Evolutionary conservation across 35 echinoderm and acorn worm genomes (phyloP).

Genomic region (Heliocidaris tuberculata): DNA sequence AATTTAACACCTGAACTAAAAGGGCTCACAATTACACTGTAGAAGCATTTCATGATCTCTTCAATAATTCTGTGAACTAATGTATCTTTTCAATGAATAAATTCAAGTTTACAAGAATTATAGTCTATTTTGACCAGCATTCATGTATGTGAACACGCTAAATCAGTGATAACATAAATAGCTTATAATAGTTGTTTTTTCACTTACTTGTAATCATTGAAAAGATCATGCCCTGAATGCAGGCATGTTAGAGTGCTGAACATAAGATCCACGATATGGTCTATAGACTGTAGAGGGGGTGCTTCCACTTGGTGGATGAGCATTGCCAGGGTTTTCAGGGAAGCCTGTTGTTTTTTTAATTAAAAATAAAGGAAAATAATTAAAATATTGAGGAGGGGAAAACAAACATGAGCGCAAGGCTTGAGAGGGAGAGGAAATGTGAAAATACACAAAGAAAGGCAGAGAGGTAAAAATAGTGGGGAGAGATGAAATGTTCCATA

Average conservation of each 20-base stretch:
- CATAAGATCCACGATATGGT: conserved; percentile 40
- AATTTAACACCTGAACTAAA: no score
- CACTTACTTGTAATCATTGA: conserved; percentile 10
- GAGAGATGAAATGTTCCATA: no score
- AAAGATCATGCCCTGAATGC: conserved; percentile 36
- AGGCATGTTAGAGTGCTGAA: conserved; percentile 17
- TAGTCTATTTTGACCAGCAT: no score
- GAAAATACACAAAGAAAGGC: no score
- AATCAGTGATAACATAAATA: no score
- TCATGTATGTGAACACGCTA: no score
- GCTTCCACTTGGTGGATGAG: not conserved
- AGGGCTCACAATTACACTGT: no score
- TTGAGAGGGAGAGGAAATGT: not conserved
- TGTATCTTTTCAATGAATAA: no score
- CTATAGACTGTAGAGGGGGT: conserved; percentile 34
- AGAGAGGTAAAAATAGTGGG: no score
- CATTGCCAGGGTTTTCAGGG: conserved; percentile 42
- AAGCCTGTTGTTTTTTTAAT: conserved; percentile 14
- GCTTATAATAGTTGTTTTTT: not conserved
- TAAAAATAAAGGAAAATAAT: not conserved
- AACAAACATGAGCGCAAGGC: not conserved
- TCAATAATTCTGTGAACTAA: no score
- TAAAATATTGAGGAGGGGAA: not conserved
- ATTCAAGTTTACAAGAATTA: no score
- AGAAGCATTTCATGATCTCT: no score